Evolutionary conservation across 2,888 invertebrate genomes (phyloP).

Genomic region (Parnassius orleans): DNA sequence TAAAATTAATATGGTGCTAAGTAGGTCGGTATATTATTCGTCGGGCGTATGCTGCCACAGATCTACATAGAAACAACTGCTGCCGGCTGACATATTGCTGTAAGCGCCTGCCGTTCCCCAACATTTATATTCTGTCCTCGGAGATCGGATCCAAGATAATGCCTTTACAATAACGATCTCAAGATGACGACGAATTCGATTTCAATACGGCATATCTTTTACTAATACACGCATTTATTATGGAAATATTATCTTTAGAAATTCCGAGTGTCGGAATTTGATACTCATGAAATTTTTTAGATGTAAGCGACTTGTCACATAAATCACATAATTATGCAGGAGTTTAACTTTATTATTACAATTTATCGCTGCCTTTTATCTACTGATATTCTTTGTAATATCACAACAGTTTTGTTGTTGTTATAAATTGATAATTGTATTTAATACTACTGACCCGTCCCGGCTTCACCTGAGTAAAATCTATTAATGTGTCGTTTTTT

Average conservation of each 20-base stretch:
- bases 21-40: slow-evolving; percentile 20
- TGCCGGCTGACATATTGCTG: slow-evolving; percentile 66
- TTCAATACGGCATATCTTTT: slow-evolving; percentile 51
- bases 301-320: slow-evolving; percentile 12
- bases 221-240: slow-evolving; percentile 49
- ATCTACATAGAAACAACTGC: slow-evolving; percentile 25
- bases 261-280: slow-evolving; percentile 41
- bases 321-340: slow-evolving; percentile 6
- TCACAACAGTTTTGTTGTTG: not conserved
- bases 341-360: slow-evolving; percentile 4
- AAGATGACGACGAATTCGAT: slow-evolving; percentile 65
- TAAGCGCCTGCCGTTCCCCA: slow-evolving; percentile 52
- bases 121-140: slow-evolving; percentile 69
- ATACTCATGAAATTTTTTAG: slow-evolving; percentile 32
- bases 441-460: too few relatives aligned
- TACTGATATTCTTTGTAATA: slow-evolving; percentile 2
- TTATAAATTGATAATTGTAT: not conserved
- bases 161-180: slow-evolving; percentile 73
- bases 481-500: too few relatives aligned
- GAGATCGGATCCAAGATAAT: slow-evolving; percentile 67
- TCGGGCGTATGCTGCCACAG: slow-evolving; percentile 12
- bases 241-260: slow-evolving; percentile 45
- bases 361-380: slow-evolving; percentile 7
- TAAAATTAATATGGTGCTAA: slow-evolving; percentile 25
- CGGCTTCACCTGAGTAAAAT: not conserved